Evolutionary conservation across 2,113 vertebrate genomes (phyloP).

Genomic region (Salvelinus namaycush): DNA sequence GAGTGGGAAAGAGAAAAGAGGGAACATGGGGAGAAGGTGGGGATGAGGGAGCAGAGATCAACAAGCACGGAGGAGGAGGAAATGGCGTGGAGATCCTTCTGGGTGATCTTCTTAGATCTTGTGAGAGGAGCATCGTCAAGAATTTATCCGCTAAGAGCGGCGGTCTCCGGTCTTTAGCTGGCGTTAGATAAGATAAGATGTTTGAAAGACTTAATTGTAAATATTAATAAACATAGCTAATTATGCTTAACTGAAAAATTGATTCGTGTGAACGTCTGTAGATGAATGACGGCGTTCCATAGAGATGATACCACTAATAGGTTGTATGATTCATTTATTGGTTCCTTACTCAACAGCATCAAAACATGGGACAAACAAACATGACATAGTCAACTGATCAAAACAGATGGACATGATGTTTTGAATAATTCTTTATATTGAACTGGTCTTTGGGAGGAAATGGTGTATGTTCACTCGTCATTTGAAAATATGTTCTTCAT

Average conservation of each 20-base stretch:
- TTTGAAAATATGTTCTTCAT: constrained; percentile 35
- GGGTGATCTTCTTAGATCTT: constrained; percentile 64
- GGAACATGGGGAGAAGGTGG: constrained; percentile 17
- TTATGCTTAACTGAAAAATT: constrained; percentile 61
- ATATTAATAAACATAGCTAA: constrained; percentile 74
- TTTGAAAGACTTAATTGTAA: constrained; percentile 72
- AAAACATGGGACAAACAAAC: constrained; percentile 65
- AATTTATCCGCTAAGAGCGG: constrained; percentile 54
- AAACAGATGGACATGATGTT: constrained; percentile 38
- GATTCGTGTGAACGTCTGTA: constrained; percentile 37
- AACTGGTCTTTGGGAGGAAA: constrained; percentile 36
- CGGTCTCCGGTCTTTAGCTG: constrained; percentile 64
- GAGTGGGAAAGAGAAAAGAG: constrained; percentile 12
- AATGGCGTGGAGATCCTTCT: constrained; percentile 20
- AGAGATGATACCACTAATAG: constrained; percentile 51
- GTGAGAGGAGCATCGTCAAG: constrained; percentile 41
- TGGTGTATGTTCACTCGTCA: background rate
- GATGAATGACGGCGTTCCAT: constrained; percentile 38
- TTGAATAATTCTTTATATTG: constrained; percentile 42
- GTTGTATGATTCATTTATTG: constrained; percentile 71
- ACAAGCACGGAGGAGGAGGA: too few species aligned
- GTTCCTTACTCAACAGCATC: constrained; percentile 40
- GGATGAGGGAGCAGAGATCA: background rate
- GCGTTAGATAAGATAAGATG: constrained; percentile 63
- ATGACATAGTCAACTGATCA: constrained; percentile 50